phyloP scores from a whole-genome alignment of 2,888 invertebrate genomes.

The Liposcelis brunnea region DNA sequence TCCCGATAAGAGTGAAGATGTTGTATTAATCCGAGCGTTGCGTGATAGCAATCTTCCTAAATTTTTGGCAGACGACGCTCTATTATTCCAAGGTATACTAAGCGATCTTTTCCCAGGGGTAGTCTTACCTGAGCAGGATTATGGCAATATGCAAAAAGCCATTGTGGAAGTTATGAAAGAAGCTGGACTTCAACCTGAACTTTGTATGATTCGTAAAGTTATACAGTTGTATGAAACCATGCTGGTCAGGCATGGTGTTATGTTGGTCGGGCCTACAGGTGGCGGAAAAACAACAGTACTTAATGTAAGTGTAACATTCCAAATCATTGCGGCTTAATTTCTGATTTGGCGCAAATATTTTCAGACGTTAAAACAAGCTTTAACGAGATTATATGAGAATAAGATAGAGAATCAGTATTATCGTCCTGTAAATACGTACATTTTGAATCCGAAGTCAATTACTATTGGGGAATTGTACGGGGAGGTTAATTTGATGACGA shows the following conservation, averaged over 20 bases:
- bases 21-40: slow-evolving; percentile 65
- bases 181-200: slow-evolving; percentile 46
- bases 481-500: slow-evolving; percentile 60
- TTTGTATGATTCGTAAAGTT: slow-evolving; percentile 49
- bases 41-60: slow-evolving; percentile 83
- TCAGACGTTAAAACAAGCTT: slow-evolving; percentile 51
- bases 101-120: slow-evolving; percentile 82
- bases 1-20: slow-evolving; percentile 69
- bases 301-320: slow-evolving; percentile 30
- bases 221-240: slow-evolving; percentile 82
- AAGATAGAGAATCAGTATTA: slow-evolving; percentile 42
- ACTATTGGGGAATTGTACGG: slow-evolving; percentile 79
- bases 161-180: slow-evolving; percentile 34
- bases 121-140: slow-evolving; percentile 58
- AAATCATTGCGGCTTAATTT: background rate
- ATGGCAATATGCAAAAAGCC: slow-evolving; percentile 53
- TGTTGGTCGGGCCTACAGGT: slow-evolving; percentile 81
- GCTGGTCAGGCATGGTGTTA: slow-evolving; percentile 82
- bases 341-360: too few species aligned
- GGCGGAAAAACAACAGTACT: slow-evolving; percentile 69
- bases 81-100: slow-evolving; percentile 69
- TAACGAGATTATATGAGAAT: slow-evolving; percentile 44
- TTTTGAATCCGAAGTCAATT: slow-evolving; percentile 78
- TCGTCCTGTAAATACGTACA: slow-evolving; percentile 55
- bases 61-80: slow-evolving; percentile 68